phyloP scores from a whole-genome alignment of 2,113 vertebrate genomes.

The Labeo catla region DNA sequence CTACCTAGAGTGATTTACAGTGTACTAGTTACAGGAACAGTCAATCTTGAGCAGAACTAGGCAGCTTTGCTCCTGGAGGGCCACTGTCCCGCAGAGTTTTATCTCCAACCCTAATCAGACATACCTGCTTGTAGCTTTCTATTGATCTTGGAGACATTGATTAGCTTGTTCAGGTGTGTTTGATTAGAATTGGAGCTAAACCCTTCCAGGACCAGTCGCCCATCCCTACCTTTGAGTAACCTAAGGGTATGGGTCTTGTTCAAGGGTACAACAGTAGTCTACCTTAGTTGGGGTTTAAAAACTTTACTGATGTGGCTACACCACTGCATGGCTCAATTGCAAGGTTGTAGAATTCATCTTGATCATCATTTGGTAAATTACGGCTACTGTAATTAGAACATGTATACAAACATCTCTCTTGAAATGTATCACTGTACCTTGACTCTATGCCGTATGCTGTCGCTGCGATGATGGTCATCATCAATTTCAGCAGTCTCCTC shows the following conservation, averaged over 20 bases:
- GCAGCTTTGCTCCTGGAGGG: too few species aligned
- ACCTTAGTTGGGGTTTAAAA: neutral
- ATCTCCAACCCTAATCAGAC: too few species aligned
- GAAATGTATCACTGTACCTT: conserved; percentile 76
- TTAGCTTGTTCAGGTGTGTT: too few species aligned
- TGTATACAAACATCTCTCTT: neutral
- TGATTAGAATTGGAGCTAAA: too few species aligned
- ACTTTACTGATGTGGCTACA: neutral
- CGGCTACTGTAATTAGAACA: neutral
- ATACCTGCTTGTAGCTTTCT: too few species aligned
- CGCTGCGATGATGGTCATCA: conserved; percentile 67
- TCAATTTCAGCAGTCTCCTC: conserved; percentile 73
- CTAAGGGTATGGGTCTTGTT: neutral
- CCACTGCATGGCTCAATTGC: neutral
- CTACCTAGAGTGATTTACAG: neutral
- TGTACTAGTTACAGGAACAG: neutral
- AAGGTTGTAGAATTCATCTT: neutral
- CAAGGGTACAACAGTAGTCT: neutral
- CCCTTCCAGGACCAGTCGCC: too few species aligned
- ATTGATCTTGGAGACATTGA: too few species aligned
- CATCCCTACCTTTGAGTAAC: neutral
- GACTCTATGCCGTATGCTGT: conserved; percentile 68
- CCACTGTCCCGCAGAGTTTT: too few species aligned
- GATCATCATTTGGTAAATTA: neutral
- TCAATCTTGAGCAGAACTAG: too few species aligned